Percentiles rank a stretch among this genome's conserved stretches.
Evolutionary conservation across 2,113 vertebrate genomes (phyloP).

Genomic region (Chloroceryle aenea): DNA sequence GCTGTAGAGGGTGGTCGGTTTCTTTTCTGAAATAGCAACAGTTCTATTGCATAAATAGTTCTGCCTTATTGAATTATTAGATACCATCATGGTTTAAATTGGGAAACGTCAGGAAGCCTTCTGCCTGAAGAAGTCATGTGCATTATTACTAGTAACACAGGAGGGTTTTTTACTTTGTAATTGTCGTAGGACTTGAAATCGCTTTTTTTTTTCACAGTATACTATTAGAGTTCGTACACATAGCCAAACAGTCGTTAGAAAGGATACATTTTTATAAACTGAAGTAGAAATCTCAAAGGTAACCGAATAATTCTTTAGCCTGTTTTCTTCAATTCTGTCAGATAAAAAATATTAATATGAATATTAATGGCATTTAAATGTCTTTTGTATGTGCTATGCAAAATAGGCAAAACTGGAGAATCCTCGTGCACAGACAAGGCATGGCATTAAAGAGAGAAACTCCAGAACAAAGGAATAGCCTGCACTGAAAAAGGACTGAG

Average conservation of each 20-base stretch:
- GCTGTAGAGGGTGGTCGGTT: neutral
- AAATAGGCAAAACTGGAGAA: neutral
- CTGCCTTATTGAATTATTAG: neutral
- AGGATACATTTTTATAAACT: neutral
- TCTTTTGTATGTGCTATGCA: neutral
- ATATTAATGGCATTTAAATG: neutral
- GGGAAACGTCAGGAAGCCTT: neutral
- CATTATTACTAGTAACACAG: neutral
- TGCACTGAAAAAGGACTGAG: neutral
- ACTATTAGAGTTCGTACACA: neutral
- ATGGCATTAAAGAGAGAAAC: neutral
- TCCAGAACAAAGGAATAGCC: neutral
- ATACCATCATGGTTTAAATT: constrained; percentile 15
- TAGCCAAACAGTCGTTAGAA: neutral
- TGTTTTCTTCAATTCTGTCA: constrained; percentile 22
- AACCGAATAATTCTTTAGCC: neutral
- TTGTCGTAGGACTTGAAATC: neutral
- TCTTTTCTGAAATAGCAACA: neutral
- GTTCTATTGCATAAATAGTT: constrained; percentile 13
- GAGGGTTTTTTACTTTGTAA: neutral
- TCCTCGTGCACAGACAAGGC: neutral
- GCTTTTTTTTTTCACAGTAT: neutral
- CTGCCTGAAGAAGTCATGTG: neutral
- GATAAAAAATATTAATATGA: neutral
- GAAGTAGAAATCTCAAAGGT: constrained; percentile 22